Evolutionary conservation across 2,888 invertebrate species (phyloP), one percentile per base, ranked within the genome.

Genomic region (Dynastes maya): DNA sequence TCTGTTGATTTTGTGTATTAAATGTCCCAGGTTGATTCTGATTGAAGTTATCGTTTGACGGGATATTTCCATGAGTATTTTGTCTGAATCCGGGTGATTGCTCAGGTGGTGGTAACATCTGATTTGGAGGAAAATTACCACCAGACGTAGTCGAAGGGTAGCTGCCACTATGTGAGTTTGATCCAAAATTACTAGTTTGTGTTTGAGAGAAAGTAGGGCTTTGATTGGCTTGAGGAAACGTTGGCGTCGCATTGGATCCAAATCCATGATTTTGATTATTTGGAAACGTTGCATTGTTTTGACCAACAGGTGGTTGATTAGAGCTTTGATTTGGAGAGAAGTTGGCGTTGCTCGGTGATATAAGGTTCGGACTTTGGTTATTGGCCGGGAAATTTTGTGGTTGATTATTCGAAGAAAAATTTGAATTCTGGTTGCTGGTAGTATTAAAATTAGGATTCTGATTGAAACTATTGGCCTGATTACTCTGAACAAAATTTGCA

Each of bases 401-500:
- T 40, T 45, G 71, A 51, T 63, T 72, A 22, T 67, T 67, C 29
- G 49, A 2, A 40, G 75, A 6, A 68, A 75, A 75, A 58, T 45
- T 64, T 74, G 68, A 49, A 68, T n/a, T 71, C 49, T 71, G 55
- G 16, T 67, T 67, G n/a, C 40, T 67, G 9, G 45, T 11, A 27
- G 13, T 51, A 37, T 32, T 32, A 13, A 37, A 58, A 16, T 22
- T 22, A 16, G 68, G 68, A 61, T 63, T 74, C 11, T 61, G n/a
- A 22, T 49, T 63, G 37, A 64, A 64, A 53, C 16, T 71, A 37
- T n/a, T 29, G 55, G 49, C 51, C 22, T 76, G 79, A 45, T 53
- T 76, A 67, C 68, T 80, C n/a, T 78, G 78, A n/a, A 63, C 51
- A 53, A 63, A 75, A 64, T 63, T 68, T 11, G 77, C 1, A 63